Evolutionary conservation across 2,113 vertebrate genomes (phyloP), one percentile per base, ranked within the genome.

Genomic region (Mobula hypostoma): DNA sequence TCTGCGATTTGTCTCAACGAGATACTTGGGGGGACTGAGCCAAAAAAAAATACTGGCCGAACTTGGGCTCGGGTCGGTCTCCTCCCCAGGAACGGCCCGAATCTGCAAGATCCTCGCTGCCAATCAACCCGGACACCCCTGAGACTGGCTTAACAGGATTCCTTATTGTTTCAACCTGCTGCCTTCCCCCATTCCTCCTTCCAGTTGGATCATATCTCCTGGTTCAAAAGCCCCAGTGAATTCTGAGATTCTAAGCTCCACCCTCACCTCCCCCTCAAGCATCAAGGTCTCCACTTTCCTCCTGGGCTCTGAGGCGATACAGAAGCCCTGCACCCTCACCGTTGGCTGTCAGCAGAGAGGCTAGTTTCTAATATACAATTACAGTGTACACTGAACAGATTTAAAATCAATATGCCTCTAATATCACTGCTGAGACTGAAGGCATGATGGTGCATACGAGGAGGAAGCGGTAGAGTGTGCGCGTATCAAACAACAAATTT

Each of bases 341-440:
- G 95, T 95, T 94, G 95, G 94, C 85, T 66, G 94, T n/a, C 95
- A 95, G 95, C 96, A 95, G 29, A 32, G 70, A 94, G 96, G 95
- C 96, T 95, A 97, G 96, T 96, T 96, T 96, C 97, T 96, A 96
- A 97, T 97, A 96, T 96, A 97, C 97, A 97, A 97, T 98, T 97
- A 97, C 97, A 96, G 96, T 97, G 79, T 96, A 96, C 96, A 95
- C 95, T 95, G 96, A 96, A 96, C 96, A 97, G 97, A 97, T 98
- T 97, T 97, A 96, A 95, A 98, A 98, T 98, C 98, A 98, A 98
- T 98, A 98, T 96, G 94, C 96, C 96, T 97, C 97, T 98, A 98
- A 98, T 98, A 97, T 98, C 94, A 95, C 96, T 95, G 96, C 96
- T 96, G 95, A 96, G 96, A 96, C 97, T 97, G 96, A 97, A 96